A percentile compares a stretch with the other conserved stretches of the same genome.
Evolutionary conservation across 2,797 vertebrate species (phyloP).

Genomic region (Atherinosoma microstoma): DNA sequence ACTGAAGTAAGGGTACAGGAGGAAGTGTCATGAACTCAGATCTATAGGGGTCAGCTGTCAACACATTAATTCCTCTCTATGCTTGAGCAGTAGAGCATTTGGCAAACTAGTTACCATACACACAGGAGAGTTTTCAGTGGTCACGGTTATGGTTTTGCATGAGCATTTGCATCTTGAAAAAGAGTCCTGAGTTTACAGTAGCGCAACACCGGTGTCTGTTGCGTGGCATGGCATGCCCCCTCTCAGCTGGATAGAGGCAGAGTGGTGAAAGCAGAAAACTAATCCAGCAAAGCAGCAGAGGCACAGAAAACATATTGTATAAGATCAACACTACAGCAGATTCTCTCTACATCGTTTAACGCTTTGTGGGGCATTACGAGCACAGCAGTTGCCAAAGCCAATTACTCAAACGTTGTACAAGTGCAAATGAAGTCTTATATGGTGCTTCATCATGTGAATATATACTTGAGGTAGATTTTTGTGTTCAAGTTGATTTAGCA

Average conservation of each 20-base stretch:
- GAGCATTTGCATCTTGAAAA: conserved; percentile 19
- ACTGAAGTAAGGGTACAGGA: conserved; percentile 29
- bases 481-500: conserved; percentile 19
- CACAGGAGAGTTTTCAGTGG: conserved; percentile 10
- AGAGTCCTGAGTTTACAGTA: conserved; percentile 36
- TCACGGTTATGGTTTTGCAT: conserved; percentile 5
- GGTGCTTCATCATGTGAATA: conserved; percentile 17
- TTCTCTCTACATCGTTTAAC: conserved; percentile 70
- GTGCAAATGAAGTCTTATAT: conserved; percentile 50
- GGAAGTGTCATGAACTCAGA: conserved; percentile 45
- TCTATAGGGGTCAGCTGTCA: conserved; percentile 56
- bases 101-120: conserved; percentile 44
- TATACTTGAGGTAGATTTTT: conserved; percentile 29
- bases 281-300: conserved; percentile 74
- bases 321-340: conserved; percentile 63
- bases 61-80: conserved; percentile 57
- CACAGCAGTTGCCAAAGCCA: conserved; percentile 50
- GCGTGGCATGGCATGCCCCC: conserved; percentile 36
- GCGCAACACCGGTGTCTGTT: conserved; percentile 29
- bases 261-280: conserved; percentile 63
- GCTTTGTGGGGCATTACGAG: conserved; percentile 58
- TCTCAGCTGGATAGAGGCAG: conserved; percentile 65
- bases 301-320: conserved; percentile 74
- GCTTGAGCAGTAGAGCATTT: conserved; percentile 55
- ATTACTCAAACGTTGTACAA: conserved; percentile 48